Percentiles rank a stretch among this genome's conserved stretches.
These are phyloP conservation scores for Lycophotia porphyrea DNA, from an alignment of 2,888 invertebrate species.

Conservation along the genomic window DNA sequence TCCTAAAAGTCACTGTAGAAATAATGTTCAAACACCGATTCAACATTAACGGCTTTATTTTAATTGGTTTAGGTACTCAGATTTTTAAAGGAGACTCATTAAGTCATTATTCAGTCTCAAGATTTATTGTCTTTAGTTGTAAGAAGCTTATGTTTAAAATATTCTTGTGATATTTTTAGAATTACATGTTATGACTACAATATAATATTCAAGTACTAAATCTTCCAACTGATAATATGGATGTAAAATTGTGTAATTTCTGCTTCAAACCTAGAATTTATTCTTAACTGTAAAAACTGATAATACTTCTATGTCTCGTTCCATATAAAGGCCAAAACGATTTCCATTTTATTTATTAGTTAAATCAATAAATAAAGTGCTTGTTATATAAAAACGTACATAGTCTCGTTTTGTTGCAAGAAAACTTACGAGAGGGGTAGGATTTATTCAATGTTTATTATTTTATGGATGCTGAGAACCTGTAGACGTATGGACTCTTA, in stretches of 20 bases:
- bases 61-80: background rate
- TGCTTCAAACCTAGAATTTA: background rate
- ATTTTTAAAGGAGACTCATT: background rate
- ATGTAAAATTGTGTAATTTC: background rate
- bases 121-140: background rate
- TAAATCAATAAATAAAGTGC: slow-evolving; percentile 45
- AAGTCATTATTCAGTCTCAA: background rate
- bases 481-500: background rate
- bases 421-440: slow-evolving; percentile 41
- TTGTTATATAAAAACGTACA: slow-evolving; percentile 36
- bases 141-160: background rate
- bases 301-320: background rate
- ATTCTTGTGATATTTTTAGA: background rate
- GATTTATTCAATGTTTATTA: slow-evolving; percentile 45
- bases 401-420: slow-evolving; percentile 39
- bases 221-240: background rate
- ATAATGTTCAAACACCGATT: background rate
- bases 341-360: slow-evolving; percentile 34
- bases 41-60: background rate
- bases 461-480: slow-evolving; percentile 37
- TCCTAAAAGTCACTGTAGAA: background rate
- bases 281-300: background rate
- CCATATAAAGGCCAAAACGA: slow-evolving; percentile 1
- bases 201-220: background rate
- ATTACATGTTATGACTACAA: background rate